Evolutionary conservation across 2,888 invertebrate genomes (phyloP).

Genomic region (Hylaea fasciaria): DNA sequence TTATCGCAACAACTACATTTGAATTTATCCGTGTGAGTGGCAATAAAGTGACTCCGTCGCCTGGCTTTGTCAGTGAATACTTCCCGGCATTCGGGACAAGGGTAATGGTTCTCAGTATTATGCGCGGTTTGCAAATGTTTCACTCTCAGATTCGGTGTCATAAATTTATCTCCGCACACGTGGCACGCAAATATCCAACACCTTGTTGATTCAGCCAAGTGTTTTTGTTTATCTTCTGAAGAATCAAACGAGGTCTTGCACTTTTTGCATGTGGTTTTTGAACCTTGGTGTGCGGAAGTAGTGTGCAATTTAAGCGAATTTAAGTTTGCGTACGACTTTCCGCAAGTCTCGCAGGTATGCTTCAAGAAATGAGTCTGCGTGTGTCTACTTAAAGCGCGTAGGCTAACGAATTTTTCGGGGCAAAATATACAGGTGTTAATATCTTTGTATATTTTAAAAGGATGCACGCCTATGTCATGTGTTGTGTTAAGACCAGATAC

Average conservation of each 20-base stretch:
- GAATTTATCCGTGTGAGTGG: constrained; percentile 42
- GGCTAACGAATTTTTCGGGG: constrained; percentile 33
- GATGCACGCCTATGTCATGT: constrained; percentile 46
- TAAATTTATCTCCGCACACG: constrained; percentile 32
- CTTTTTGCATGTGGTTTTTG: constrained; percentile 34
- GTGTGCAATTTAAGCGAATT: constrained; percentile 33
- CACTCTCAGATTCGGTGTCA: constrained; percentile 16
- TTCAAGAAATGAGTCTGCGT: constrained; percentile 36
- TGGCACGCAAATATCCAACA: constrained; percentile 33
- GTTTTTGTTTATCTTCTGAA: constrained; percentile 24
- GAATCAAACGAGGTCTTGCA: constrained; percentile 28
- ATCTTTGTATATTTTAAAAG: constrained; percentile 38
- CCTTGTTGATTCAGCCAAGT: constrained; percentile 16
- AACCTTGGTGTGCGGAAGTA: constrained; percentile 24
- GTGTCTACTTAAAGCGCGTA: constrained; percentile 39
- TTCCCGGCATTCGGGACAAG: constrained; percentile 51
- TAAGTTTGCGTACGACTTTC: constrained; percentile 35
- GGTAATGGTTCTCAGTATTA: constrained; percentile 39
- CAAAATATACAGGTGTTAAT: constrained; percentile 33
- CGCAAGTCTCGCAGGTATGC: constrained; percentile 41
- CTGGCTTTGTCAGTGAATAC: constrained; percentile 43
- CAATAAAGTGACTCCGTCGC: constrained; percentile 46
- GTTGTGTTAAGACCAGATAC: constrained; percentile 43
- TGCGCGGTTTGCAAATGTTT: constrained; percentile 42
- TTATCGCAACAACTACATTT: constrained; percentile 36